These are phyloP conservation scores for Bovichtus diacanthus DNA, from an alignment of 2,797 vertebrate genomes.

Conservation along the genomic window DNA sequence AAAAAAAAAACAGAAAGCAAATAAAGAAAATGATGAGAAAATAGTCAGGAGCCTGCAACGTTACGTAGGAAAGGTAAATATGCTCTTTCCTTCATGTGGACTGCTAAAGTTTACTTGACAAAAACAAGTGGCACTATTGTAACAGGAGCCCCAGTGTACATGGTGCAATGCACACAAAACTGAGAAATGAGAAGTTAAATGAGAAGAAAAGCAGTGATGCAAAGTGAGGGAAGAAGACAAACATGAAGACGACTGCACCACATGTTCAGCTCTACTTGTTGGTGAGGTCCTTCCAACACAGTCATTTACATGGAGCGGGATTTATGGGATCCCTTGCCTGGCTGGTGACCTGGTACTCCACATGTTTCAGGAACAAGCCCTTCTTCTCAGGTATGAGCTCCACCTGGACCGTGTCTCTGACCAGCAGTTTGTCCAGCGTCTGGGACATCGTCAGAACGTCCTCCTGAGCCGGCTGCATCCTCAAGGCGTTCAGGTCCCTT, in stretches of 20 bases:
- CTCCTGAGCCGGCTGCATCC: slow-evolving; percentile 89
- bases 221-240: background rate
- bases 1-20: slow-evolving; percentile 2
- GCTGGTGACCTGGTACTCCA: slow-evolving; percentile 97
- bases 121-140: background rate
- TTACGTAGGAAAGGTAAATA: background rate
- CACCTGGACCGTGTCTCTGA: slow-evolving; percentile 90
- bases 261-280: background rate
- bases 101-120: slow-evolving; percentile 10
- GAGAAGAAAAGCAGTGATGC: background rate
- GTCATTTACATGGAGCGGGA: background rate
- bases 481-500: slow-evolving; percentile 80
- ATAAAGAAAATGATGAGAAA: slow-evolving; percentile 9
- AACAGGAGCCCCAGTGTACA: background rate
- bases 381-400: slow-evolving; percentile 98
- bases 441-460: slow-evolving; percentile 88
- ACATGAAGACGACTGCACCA: background rate
- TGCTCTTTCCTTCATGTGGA: background rate
- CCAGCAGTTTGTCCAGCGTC: slow-evolving; percentile 91
- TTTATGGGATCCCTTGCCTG: slow-evolving; percentile 83
- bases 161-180: background rate
- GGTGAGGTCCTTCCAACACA: background rate
- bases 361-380: slow-evolving; percentile 97
- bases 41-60: background rate
- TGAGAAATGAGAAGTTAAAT: background rate